phyloP scores from a whole-genome alignment of 1,140 invertebrate species.

The Ceratosolen solmsi region DNA sequence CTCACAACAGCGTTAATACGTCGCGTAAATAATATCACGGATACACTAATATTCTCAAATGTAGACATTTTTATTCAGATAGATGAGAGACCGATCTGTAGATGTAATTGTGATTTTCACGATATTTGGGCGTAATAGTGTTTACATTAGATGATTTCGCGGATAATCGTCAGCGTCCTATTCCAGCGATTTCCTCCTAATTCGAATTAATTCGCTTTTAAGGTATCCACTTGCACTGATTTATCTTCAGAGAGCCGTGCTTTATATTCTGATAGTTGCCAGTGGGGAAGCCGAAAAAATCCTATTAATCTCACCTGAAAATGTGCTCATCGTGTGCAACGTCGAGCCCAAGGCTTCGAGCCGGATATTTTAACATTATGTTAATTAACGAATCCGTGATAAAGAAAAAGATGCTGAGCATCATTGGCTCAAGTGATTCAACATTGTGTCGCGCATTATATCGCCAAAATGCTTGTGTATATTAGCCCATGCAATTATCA shows the following conservation, averaged over 20 bases:
- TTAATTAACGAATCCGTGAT: neutral
- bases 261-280: too few species aligned
- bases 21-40: too few species aligned
- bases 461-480: neutral
- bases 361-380: neutral
- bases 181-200: too few species aligned
- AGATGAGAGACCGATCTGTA: too few species aligned
- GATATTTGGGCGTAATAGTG: too few species aligned
- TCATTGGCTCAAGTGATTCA: constrained; percentile 4
- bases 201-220: neutral
- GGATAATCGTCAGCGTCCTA: too few species aligned
- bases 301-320: neutral
- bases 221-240: neutral
- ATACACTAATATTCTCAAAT: too few species aligned
- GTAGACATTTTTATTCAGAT: too few species aligned
- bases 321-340: neutral
- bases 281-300: neutral
- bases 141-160: too few species aligned
- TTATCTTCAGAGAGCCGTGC: too few species aligned
- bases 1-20: too few species aligned
- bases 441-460: neutral
- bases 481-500: neutral
- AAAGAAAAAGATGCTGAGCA: neutral
- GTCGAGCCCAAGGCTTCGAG: neutral
- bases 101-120: too few species aligned